Evolutionary conservation across 2,797 vertebrate species (phyloP).

Genomic region (Uromys caudimaculatus): DNA sequence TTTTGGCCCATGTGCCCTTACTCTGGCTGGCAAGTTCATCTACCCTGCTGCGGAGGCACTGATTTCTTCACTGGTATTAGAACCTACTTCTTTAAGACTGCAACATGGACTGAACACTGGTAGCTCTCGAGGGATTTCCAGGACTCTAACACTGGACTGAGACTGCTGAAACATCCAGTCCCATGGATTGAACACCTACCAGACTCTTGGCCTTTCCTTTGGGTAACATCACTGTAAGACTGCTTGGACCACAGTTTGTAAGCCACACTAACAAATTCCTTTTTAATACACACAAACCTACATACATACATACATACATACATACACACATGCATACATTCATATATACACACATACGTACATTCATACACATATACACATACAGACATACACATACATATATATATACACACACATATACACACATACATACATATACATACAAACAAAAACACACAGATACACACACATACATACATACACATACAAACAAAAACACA

Average conservation of each 20-base stretch:
- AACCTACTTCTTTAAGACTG: neutral
- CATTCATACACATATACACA: no score
- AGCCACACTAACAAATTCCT: neutral
- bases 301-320: neutral
- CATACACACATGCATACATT: accelerated
- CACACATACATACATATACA: neutral
- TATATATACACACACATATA: accelerated
- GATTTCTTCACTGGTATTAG: neutral
- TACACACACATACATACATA: no score
- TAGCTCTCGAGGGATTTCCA: neutral
- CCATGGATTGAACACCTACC: neutral
- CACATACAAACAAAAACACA: accelerated
- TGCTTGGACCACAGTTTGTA: neutral
- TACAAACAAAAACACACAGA: accelerated
- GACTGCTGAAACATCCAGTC: neutral
- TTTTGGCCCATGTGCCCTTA: neutral
- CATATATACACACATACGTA: neutral
- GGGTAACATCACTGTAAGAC: neutral
- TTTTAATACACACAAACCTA: neutral
- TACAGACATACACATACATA: accelerated
- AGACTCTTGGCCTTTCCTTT: neutral
- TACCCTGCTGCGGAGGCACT: neutral
- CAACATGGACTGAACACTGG: neutral
- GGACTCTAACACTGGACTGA: neutral
- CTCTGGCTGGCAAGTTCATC: neutral